A percentile compares a stretch with the other conserved stretches of the same genome.
Conservation (phyloP, 2,888 invertebrate genomes). For the Antheraea yamamai region DNA sequence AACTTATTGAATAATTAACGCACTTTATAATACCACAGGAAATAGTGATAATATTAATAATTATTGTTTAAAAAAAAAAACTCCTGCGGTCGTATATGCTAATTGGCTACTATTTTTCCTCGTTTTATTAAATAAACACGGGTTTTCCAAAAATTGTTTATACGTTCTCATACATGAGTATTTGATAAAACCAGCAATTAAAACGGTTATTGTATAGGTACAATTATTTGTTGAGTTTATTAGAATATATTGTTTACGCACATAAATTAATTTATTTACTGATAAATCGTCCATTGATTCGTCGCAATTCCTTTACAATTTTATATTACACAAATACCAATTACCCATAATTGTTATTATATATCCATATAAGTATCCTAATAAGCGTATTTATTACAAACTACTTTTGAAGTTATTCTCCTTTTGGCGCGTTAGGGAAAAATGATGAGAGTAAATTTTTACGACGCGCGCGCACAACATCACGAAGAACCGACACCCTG, state of each 20-base stretch:
- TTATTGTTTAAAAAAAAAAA: constrained; percentile 34
- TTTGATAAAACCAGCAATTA: constrained; percentile 8
- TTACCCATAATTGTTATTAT: too few species aligned
- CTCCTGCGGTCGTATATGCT: constrained; percentile 35
- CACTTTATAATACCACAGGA: constrained; percentile 32
- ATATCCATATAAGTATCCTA: too few species aligned
- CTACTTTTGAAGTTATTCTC: too few species aligned
- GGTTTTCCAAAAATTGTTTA: constrained; percentile 39
- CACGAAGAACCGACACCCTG: too few species aligned
- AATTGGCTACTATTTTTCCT: constrained; percentile 40
- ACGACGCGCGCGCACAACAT: too few species aligned
- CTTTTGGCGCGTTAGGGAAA: too few species aligned
- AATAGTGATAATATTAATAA: constrained; percentile 35
- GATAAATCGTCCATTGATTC: too few species aligned
- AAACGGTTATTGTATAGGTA: constrained; percentile 8
- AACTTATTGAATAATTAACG: constrained; percentile 28
- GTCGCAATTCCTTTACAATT: too few species aligned
- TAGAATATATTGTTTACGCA: not conserved
- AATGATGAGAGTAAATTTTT: too few species aligned
- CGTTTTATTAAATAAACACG: constrained; percentile 28
- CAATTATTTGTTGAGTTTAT: not conserved
- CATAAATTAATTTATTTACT: not conserved
- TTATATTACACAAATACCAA: too few species aligned
- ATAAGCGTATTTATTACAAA: too few species aligned
- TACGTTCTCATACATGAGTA: constrained; percentile 1